Evolutionary conservation across 2,113 vertebrate genomes (phyloP), one percentile per base, ranked within the genome.

Genomic region (Anhinga anhinga): DNA sequence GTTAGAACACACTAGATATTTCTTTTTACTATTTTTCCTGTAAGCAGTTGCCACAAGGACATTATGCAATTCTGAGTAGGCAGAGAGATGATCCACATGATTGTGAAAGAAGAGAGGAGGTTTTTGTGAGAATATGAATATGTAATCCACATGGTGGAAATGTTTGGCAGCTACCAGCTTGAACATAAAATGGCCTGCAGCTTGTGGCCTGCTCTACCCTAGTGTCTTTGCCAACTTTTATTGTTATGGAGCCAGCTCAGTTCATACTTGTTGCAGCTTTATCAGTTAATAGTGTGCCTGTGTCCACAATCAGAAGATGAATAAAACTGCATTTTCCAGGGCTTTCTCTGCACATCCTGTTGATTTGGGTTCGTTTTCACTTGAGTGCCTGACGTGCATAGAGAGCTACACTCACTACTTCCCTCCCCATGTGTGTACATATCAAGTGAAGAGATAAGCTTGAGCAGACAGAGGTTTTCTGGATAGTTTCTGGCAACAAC

Each of bases 21-120:
- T 93, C 40, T 53, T 90, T 83, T 61, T 44, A n/a, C 72, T 94
- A 1, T 79, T 94, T 95, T 95, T 96, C 90, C 79, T 80, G 78
- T 94, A 92, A 96, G 82, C 70, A 73, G 29, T 90, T 86, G 67
- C 92, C 90, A 62, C 71, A 86, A 92, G 36, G 49, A 97, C 44
- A 71, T 96, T 85, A 88, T 70, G 85, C 74, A 95, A 82, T 93
- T 93, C 45, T 77, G 92, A 77, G 82, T 69, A 86, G 82, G 71
- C 77, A 95, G 85, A 69, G 66, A 90, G 58, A 90, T 40, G 13
- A 85, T 88, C 74, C 66, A 45, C 25, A 25, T 45, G 87, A 70
- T 77, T 93, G 58, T 93, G 85, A 90, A 92, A 93, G 73, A 70
- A 38, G 26, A 78, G 30, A 30, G 32, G 82, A 52, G 16, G 15